Evolutionary conservation across 2,113 vertebrate species (phyloP).

Genomic region (Opisthocomus hoazin): DNA sequence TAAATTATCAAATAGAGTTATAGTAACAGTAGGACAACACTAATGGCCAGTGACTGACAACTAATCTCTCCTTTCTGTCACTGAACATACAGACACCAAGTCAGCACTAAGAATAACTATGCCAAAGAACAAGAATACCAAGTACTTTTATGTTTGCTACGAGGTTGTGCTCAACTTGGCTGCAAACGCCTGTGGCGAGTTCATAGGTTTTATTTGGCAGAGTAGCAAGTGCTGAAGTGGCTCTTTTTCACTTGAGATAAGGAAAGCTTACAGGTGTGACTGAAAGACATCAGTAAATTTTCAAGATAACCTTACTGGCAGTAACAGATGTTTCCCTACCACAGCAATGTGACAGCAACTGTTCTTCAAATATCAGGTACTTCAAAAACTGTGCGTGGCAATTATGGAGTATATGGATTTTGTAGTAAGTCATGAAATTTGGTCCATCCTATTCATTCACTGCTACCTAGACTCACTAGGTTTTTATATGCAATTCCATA

Average conservation of each 20-base stretch:
- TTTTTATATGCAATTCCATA: neutral
- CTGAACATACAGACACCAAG: neutral
- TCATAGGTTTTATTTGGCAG: neutral
- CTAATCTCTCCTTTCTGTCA: neutral
- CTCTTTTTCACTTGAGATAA: neutral
- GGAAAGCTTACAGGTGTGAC: neutral
- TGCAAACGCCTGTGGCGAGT: neutral
- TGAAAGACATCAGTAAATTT: neutral
- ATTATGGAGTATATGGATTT: neutral
- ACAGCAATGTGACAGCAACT: neutral
- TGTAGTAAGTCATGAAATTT: neutral
- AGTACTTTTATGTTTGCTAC: neutral
- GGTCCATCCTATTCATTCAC: neutral
- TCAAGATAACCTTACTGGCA: neutral
- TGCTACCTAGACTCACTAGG: neutral
- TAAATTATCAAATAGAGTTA: neutral
- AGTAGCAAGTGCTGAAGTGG: neutral
- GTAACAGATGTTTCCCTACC: accelerated
- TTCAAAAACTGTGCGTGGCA: neutral
- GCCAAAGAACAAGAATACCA: neutral
- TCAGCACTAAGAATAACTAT: neutral
- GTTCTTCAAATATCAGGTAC: neutral
- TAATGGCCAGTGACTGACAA: neutral
- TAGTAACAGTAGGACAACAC: neutral
- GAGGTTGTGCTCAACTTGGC: neutral